Base-by-base conservation (phyloP, 2,113 vertebrate genomes). In the Ivindomyrus marchei region DNA sequence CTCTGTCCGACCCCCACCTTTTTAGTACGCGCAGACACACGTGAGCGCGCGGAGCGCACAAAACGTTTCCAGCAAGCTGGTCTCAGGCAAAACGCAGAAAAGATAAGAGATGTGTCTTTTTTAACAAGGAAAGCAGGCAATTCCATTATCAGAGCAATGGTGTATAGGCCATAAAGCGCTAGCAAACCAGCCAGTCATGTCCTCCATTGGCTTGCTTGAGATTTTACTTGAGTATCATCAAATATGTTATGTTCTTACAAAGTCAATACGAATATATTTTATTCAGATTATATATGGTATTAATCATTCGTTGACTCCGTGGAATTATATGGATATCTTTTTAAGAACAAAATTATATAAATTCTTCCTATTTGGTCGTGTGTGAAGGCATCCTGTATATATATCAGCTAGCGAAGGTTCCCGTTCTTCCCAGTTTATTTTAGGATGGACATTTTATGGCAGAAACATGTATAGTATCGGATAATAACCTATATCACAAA, bases 61-160 rank as follows among this genome's bases (percentile, higher is more conserved):
- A 91, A 84, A 91, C 88, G 91, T 89, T 93, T 91, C 92, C 46
- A 92, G 93, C 92, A 94, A 92, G 91, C 92, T 93, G 94, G 92
- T 95, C 95, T 93, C 93, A 93, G 93, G 95, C 92, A 90, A 93
- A 92, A 93, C 93, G 93, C 92, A 91, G 93, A 90, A 93, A 93
- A 95, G 94, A 95, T 94, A 95, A 96, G 95, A 95, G 95, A 93
- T 93, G 92, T 93, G 91, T 93, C 94, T 95, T 92, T 93, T 94
- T 92, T 95, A 92, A 90, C 92, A 94, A 94, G 95, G 92, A 94
- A 91, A 94, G 90, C 91, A 90, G 93, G 90, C 90, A 92, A 93
- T 93, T 94, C 93, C 95, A 93, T 93, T 94, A 93, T 93, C 94
- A 95, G 93, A 94, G 94, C 93, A 92, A 92, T 91, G 93, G 94